Base-by-base conservation (phyloP, 2,797 vertebrate species). In the Falco novaeseelandiae region DNA sequence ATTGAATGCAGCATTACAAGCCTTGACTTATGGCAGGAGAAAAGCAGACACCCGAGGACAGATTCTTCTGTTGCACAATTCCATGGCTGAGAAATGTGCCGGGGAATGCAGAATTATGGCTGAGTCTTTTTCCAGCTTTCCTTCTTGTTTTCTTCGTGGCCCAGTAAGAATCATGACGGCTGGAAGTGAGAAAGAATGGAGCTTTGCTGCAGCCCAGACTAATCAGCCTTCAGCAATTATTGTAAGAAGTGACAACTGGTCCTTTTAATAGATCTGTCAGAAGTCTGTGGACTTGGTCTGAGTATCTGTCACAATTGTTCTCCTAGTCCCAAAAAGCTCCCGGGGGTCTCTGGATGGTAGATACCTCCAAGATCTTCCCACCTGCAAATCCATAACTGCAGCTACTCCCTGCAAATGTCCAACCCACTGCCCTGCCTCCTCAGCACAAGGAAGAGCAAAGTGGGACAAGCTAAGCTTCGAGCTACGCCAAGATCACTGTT, bases 1-100 rank as follows among this genome's bases (percentile, higher is more conserved):
- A 55, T 2, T 80, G 89, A 69, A 74, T 52, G 57, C 74, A 44
- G 59, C 0, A 1, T 51, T 69, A 80, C 67, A 74, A 92, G 63
- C 67, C 86, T 38, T 25, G 78, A 67, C 78, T 93, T 91, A 84
- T 25, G 67, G 78, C 63, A 78, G 58, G 61, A 90, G 61, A 67
- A 92, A 90, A 84, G 86, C 59, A 84, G 83, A 69, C 67, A 89
- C 81, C 36, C 9, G 0, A 82, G 86, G 78, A 89, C 52, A 83
- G 83, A 83, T 54, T 83, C 84, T 46, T 71, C 84, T 77, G 14
- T 89, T 96, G 74, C 67, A 17, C 61, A 94, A 95, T 94, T 93
- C 52, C 59, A 59, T 0, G 1, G 61, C 61, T 58, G 57, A 94
- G 65, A 79, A 72, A 83, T 6, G 12, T 91, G 71, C 86, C 90